Conservation (phyloP, 2,113 vertebrate species). For the Engraulis encrasicolus region DNA sequence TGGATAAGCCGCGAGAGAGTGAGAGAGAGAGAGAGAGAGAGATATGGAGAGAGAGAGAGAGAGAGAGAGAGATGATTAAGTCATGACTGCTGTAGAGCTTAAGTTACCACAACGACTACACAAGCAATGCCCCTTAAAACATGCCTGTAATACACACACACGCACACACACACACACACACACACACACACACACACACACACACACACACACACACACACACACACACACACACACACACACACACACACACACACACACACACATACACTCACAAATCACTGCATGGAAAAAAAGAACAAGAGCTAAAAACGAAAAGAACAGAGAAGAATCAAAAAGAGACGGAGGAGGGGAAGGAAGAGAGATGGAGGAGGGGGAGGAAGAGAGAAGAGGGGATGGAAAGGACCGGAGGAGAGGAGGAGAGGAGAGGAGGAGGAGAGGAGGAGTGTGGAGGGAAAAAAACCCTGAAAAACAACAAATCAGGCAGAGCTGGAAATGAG, state of each 20-base stretch:
- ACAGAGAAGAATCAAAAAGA: not conserved
- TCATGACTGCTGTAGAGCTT: slow-evolving; percentile 48
- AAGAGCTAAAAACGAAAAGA: slow-evolving; percentile 44
- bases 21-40: slow-evolving; percentile 2
- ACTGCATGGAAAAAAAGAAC: slow-evolving; percentile 49
- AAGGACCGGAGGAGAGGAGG: slow-evolving; percentile 2
- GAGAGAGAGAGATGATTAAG: slow-evolving; percentile 65
- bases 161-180: no score
- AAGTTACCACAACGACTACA: slow-evolving; percentile 51
- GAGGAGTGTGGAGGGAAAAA: slow-evolving; percentile 25
- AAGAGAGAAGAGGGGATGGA: slow-evolving; percentile 4
- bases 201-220: no score
- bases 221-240: no score
- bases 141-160: slow-evolving; percentile 69
- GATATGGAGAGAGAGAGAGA: slow-evolving; percentile 13
- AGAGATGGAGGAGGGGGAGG: not conserved
- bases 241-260: no score
- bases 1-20: no score
- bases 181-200: no score
- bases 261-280: slow-evolving; percentile 55
- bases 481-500: slow-evolving; percentile 75
- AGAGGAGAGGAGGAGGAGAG: not conserved
- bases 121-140: slow-evolving; percentile 69
- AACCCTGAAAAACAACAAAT: slow-evolving; percentile 71
- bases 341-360: not conserved